Base-by-base conservation (phyloP, 30 jellyfish, hydroid and myxozoan species). In the Hydractinia symbiolongicarpus region DNA sequence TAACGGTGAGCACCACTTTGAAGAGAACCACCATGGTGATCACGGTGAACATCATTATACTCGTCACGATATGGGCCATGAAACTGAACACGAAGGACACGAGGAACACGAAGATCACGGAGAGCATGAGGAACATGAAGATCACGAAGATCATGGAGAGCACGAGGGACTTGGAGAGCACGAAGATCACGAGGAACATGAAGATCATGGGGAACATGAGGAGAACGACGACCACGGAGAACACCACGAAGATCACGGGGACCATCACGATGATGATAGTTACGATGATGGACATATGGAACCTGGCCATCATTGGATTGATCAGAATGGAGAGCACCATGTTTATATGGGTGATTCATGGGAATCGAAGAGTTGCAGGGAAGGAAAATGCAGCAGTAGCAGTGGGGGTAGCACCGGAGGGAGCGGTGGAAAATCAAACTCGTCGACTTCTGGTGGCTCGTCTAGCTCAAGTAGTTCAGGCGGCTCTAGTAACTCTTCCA, bases 161-260 rank as follows among this genome's bases (percentile, higher is more conserved):
- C 68, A 49, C 15, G 83, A 55, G 66, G 76, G 54, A 21, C 73
- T 15, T 5, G 82, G 56, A 16, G 85, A 30, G n/a, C 52, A 61
- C 7, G 85, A 16, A 77, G 78, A 8, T 7, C 51, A 7, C 13
- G 53, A 54, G 4, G 85, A 62, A 4, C 53, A 55, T n/a, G 73
- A 5, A 5, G 77, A 77, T 57, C 80, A 60, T 7, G 85, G 60
- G 44, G 56, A 77, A 55, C 80, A 77, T 54, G 21, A 77, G 8
- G 21, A 77, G 20, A 58, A 55, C n/a, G 44, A 54, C 55, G 82
- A 62, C n/a, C 85, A 77, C 19, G 14, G 60, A 7, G 64, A 53
- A 20, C 52, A 55, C 51, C 82, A 54, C 81, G 79, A 77, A 17
- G 82, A 77, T 11, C 40, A 64, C 16, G 17, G 16, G 9, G 52